Conservation (phyloP, 92 coral and sea anemone species). For the Muricea muricata region DNA sequence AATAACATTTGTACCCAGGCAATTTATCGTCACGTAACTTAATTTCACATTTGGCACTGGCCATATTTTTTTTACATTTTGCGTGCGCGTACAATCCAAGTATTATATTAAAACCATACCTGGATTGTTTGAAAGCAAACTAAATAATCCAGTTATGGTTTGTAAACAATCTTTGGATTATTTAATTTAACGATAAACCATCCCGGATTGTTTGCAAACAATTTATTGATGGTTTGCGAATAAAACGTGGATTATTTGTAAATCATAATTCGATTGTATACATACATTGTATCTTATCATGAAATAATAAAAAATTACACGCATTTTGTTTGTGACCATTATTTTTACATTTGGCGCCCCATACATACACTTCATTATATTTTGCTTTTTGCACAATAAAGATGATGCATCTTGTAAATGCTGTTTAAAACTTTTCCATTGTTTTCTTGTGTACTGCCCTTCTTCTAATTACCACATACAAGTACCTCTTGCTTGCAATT, state of each 20-base stretch:
- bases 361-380: too few relatives aligned
- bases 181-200: background rate
- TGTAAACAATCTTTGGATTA: background rate
- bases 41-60: too few relatives aligned
- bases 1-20: too few relatives aligned
- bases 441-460: constrained; percentile 50
- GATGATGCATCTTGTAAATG: constrained; percentile 48
- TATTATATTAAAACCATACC: too few relatives aligned
- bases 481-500: constrained; percentile 7
- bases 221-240: background rate
- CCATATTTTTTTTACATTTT: too few relatives aligned
- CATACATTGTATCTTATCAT: too few relatives aligned
- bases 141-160: constrained; percentile 7
- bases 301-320: too few relatives aligned
- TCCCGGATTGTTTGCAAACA: background rate
- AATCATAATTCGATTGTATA: background rate
- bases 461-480: constrained; percentile 29
- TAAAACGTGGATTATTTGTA: constrained; percentile 1
- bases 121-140: background rate
- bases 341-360: background rate
- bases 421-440: constrained; percentile 31
- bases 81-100: background rate
- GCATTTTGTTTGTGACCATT: too few relatives aligned
- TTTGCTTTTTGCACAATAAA: too few relatives aligned
- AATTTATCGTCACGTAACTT: too few relatives aligned